These are phyloP conservation scores for Aphidius gifuensis DNA, from an alignment of 1,140 invertebrate species.

Conservation along the genomic window DNA sequence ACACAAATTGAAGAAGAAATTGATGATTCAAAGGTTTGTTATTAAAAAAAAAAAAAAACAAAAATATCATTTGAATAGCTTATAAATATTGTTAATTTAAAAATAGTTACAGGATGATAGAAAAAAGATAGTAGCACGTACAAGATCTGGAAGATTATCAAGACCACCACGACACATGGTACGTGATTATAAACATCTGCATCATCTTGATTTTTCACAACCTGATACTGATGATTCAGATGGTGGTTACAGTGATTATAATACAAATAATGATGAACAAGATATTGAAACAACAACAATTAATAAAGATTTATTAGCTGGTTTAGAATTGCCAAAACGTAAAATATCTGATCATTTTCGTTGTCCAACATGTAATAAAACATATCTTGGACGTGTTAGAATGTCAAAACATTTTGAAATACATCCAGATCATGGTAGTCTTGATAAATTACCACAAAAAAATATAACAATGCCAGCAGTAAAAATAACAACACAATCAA, in stretches of 20 bases:
- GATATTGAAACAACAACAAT: conserved; percentile 38
- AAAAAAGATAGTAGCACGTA: conserved; percentile 61
- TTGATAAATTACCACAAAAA: conserved; percentile 47
- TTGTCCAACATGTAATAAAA: conserved; percentile 60
- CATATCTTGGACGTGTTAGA: conserved; percentile 56
- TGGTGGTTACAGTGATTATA: conserved; percentile 65
- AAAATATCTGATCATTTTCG: conserved; percentile 58
- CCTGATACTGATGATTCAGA: conserved; percentile 64
- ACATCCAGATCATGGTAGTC: conserved; percentile 62
- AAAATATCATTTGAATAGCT: not conserved
- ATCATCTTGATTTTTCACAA: conserved; percentile 61
- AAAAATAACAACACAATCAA: conserved; percentile 33
- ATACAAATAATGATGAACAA: conserved; percentile 52
- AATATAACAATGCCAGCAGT: conserved; percentile 38
- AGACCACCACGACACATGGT: conserved; percentile 67
- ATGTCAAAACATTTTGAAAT: conserved; percentile 64
- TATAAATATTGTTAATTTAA: conserved; percentile 1
- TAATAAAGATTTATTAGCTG: conserved; percentile 44
- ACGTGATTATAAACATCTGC: conserved; percentile 66
- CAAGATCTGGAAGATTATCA: conserved; percentile 63
- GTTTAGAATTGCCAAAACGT: conserved; percentile 51
- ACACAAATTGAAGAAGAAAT: conserved; percentile 37
- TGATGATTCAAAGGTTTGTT: conserved; percentile 41
- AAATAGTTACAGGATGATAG: conserved; percentile 51
- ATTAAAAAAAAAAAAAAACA: conserved; percentile 3